Percentiles rank a stretch among this genome's conserved stretches.
Evolutionary conservation across 2,888 invertebrate genomes (phyloP).

Genomic region (Thereva nobilitata): DNA sequence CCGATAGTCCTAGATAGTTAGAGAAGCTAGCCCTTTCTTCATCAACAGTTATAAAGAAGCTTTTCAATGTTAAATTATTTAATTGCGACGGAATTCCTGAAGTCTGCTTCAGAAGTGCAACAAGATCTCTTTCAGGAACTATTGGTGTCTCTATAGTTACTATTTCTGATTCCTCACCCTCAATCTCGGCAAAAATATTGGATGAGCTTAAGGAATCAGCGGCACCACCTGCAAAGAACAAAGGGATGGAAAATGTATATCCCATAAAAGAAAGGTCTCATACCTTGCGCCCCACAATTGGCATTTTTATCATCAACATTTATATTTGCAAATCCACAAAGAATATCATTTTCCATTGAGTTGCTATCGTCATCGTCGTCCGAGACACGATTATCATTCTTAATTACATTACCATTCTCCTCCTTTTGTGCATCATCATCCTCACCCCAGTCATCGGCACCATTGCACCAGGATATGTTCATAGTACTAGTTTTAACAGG

Average conservation of each 20-base stretch:
- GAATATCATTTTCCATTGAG: conserved; percentile 63
- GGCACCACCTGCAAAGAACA: conserved; percentile 56
- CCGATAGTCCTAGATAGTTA: conserved; percentile 56
- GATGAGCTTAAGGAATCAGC: conserved; percentile 62
- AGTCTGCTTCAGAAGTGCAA: conserved; percentile 72
- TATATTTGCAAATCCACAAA: conserved; percentile 63
- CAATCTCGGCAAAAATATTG: conserved; percentile 78
- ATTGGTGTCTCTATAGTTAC: conserved; percentile 78
- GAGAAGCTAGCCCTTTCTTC: conserved; percentile 60
- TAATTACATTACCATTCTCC: conserved; percentile 74
- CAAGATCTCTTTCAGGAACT: conserved; percentile 69
- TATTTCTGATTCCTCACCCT: conserved; percentile 78
- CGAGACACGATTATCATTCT: conserved; percentile 61
- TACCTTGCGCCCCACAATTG: conserved; percentile 54
- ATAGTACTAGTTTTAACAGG: conserved; percentile 48
- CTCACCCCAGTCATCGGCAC: conserved; percentile 75
- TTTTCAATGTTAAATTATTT: conserved; percentile 59
- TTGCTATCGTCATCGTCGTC: conserved; percentile 68
- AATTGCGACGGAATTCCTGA: conserved; percentile 51
- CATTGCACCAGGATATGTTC: conserved; percentile 71
- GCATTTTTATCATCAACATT: conserved; percentile 64
- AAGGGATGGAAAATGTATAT: conserved; percentile 8
- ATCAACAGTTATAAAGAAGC: conserved; percentile 66
- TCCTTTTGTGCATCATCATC: conserved; percentile 63
- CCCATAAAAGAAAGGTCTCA: not conserved